Evolutionary conservation across 2,797 vertebrate species (phyloP), one percentile per base, ranked within the genome.

Genomic region (Sebastiscus tertius): DNA sequence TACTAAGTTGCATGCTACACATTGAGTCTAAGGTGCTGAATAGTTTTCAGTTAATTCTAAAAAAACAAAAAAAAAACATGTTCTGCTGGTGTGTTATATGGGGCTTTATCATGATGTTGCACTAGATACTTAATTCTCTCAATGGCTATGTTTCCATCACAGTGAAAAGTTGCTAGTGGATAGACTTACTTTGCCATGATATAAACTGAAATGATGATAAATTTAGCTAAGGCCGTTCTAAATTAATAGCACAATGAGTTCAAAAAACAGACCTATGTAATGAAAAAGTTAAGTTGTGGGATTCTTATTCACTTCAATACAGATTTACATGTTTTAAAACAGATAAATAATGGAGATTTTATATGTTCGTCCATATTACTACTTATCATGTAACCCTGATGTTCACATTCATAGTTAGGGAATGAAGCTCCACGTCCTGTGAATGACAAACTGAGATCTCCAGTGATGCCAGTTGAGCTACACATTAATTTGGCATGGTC

Each of bases 11-110:
- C 92, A 94, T 94, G 94, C 93, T 96, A 96, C 95, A 95, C 92
- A 93, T 92, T 72, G 80, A 89, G 75, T 85, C 91, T 96, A 96
- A 96, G 95, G 96, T 96, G 95, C 96, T 94, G 84, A 90, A 91
- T 81, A 76, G 75, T 84, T 90, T 88, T 90, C 83, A 89, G 80
- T 84, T 87, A 89, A 85, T 81, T 88, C 79, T 67, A 76, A 75
- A 42, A 42, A 14, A 75, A 79, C 72, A 80, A 83, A 75, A 79
- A 75, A 80, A 83, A 75, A 72, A 70, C 42, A 70, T 24, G 27
- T 60, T 82, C 69, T 88, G 87, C 85, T 92, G 83, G 88, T 92
- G 85, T 68, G 56, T 79, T 79, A 87, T 60, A 77, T 34, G 69
- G 72, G 64, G 69, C 80, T 74, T 84, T 34, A 68, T 63, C 24